These are phyloP conservation scores for Pseudochirops cupreus DNA, from an alignment of 2,797 vertebrate species.

Conservation along the genomic window DNA sequence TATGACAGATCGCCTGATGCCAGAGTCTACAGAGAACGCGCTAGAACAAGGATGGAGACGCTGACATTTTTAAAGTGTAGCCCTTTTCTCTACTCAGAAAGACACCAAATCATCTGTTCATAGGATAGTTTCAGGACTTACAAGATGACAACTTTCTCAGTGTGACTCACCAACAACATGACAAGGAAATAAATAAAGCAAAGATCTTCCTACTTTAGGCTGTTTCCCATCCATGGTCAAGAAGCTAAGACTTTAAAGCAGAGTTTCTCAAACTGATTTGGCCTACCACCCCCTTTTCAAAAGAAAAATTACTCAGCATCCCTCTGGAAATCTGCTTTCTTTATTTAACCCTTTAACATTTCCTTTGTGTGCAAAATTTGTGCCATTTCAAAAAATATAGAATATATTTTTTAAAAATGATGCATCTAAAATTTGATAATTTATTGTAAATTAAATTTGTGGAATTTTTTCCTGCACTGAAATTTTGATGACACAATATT, in stretches of 20 bases:
- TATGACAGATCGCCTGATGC: neutral
- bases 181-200: neutral
- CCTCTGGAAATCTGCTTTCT: too few relatives aligned
- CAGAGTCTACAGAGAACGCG: neutral
- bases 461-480: too few relatives aligned
- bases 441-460: too few relatives aligned
- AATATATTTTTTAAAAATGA: too few relatives aligned
- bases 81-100: neutral
- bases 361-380: too few relatives aligned
- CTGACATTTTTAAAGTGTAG: neutral
- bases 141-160: constrained; percentile 5
- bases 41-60: neutral
- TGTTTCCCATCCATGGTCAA: neutral
- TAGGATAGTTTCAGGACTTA: neutral
- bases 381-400: too few relatives aligned
- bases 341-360: too few relatives aligned
- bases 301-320: too few relatives aligned
- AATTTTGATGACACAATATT: too few relatives aligned
- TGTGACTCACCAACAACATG: neutral
- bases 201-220: neutral
- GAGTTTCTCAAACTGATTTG: too few relatives aligned
- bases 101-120: neutral
- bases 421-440: too few relatives aligned
- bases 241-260: neutral
- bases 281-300: too few relatives aligned